A percentile compares a stretch with the other conserved stretches of the same genome.
These are phyloP conservation scores for Hycleus phaleratus DNA, from an alignment of 1,140 invertebrate genomes.

Conservation along the genomic window DNA sequence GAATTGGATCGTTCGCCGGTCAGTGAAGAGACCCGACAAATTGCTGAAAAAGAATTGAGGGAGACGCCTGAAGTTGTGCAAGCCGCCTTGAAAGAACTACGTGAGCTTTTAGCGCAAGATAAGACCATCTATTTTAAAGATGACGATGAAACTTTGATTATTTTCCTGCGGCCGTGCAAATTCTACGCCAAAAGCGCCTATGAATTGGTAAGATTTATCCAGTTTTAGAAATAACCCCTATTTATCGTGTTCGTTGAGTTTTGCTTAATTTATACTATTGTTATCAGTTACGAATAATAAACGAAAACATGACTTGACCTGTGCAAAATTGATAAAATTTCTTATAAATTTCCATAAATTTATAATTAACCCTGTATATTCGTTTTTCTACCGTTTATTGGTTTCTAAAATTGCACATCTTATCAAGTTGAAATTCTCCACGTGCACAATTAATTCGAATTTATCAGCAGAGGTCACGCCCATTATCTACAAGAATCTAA, in stretches of 20 bases:
- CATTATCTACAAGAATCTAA: too few relatives aligned
- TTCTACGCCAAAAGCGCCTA: slow-evolving; percentile 71
- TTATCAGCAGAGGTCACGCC: too few relatives aligned
- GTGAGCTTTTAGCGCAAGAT: slow-evolving; percentile 54
- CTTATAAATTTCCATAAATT: too few relatives aligned
- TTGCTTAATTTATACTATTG: too few relatives aligned
- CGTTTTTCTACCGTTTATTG: not conserved
- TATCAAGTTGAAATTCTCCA: not conserved
- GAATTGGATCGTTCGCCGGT: slow-evolving; percentile 1
- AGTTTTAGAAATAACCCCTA: not conserved
- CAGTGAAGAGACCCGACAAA: slow-evolving; percentile 39
- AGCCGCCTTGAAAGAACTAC: slow-evolving; percentile 50
- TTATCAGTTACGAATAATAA: too few relatives aligned
- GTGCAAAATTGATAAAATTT: too few relatives aligned
- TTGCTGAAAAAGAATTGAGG: slow-evolving; percentile 57
- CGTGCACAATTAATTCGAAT: not conserved
- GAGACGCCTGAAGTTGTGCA: slow-evolving; percentile 58
- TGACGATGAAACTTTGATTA: slow-evolving; percentile 65
- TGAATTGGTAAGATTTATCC: slow-evolving; percentile 51
- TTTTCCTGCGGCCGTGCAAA: slow-evolving; percentile 70
- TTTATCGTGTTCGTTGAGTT: not conserved
- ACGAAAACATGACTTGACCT: too few relatives aligned
- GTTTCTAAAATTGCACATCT: not conserved
- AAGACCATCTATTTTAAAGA: slow-evolving; percentile 55
- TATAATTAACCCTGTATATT: too few relatives aligned